Evolutionary conservation across 2,888 invertebrate genomes (phyloP).

Genomic region (Oasisia sp.): DNA sequence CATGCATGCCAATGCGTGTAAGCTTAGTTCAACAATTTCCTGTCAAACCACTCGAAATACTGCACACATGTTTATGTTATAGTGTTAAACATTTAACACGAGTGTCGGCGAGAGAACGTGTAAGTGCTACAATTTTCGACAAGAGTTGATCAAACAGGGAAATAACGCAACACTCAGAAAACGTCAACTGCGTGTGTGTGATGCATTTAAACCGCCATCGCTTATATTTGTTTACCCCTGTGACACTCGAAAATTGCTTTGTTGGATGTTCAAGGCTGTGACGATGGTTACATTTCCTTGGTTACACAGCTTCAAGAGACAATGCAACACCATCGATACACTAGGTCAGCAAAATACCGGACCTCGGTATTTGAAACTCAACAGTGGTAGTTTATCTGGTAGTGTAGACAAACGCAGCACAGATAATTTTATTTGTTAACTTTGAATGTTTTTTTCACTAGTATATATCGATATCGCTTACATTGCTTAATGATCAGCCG

Average conservation of each 20-base stretch:
- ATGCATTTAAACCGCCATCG: not conserved
- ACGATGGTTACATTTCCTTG: not conserved
- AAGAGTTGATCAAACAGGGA: not conserved
- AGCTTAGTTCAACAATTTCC: too few relatives aligned
- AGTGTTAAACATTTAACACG: too few relatives aligned
- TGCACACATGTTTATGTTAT: too few relatives aligned
- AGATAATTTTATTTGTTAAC: too few relatives aligned
- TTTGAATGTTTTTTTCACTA: too few relatives aligned
- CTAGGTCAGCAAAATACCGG: not conserved
- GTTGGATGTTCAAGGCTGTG: not conserved
- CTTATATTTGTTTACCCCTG: not conserved
- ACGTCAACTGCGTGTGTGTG: not conserved
- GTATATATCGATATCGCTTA: too few relatives aligned
- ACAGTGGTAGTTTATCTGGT: not conserved
- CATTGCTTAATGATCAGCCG: too few relatives aligned
- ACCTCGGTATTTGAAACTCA: not conserved
- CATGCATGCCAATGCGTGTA: too few relatives aligned
- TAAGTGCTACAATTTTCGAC: not conserved
- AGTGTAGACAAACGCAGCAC: too few relatives aligned
- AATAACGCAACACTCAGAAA: not conserved
- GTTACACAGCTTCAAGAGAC: not conserved
- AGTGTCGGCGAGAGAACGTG: not conserved
- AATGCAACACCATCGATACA: not conserved
- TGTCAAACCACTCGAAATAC: too few relatives aligned
- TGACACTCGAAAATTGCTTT: not conserved